A percentile compares a stretch with the other conserved stretches of the same genome.
These are phyloP conservation scores for Notamacropus eugenii DNA, from an alignment of 2,797 vertebrate species.

Conservation along the genomic window DNA sequence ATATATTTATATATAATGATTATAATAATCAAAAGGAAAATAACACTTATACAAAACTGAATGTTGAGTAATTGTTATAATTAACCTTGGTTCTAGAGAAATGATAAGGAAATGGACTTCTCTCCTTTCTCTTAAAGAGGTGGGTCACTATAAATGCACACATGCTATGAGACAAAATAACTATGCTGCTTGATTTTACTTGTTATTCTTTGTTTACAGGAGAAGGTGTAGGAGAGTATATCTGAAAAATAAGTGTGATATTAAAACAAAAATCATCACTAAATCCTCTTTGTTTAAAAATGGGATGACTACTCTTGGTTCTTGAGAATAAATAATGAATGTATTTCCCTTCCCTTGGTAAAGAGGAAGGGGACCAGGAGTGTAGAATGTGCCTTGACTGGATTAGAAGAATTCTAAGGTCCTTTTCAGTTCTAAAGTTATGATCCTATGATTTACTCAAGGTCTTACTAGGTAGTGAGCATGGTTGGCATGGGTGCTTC, in stretches of 20 bases:
- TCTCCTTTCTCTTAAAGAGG: neutral
- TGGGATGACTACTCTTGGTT: neutral
- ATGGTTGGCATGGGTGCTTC: neutral
- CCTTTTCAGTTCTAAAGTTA: neutral
- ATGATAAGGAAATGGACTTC: neutral
- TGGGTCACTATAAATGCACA: neutral
- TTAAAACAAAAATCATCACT: neutral
- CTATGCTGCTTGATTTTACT: neutral
- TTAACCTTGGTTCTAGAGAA: neutral
- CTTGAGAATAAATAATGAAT: neutral
- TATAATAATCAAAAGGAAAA: too few relatives aligned
- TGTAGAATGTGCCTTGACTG: neutral
- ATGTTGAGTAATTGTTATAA: neutral
- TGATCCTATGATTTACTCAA: neutral
- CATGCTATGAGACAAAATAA: neutral
- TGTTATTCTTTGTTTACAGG: neutral
- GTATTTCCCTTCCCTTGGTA: neutral
- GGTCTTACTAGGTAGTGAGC: neutral
- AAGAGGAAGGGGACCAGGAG: neutral
- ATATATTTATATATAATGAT: neutral
- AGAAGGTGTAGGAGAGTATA: neutral
- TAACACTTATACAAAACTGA: neutral
- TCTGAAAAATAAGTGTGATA: neutral
- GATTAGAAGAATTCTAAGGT: neutral
- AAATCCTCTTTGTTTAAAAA: neutral